Evolutionary conservation across 2,888 invertebrate species (phyloP), one percentile per base, ranked within the genome.

Genomic region (Drosophila neonasuta): DNA sequence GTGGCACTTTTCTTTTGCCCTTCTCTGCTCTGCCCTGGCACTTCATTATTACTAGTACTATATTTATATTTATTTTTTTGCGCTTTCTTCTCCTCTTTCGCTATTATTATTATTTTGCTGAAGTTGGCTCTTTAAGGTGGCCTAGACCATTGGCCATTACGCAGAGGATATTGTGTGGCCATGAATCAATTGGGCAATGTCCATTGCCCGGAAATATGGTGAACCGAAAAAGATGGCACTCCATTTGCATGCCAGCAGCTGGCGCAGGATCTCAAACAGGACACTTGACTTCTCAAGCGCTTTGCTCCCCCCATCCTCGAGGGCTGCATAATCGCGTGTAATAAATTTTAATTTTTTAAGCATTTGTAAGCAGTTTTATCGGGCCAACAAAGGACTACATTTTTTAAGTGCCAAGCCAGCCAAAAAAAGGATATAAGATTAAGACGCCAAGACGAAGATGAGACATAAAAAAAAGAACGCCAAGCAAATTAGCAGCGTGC

Each of bases 261-360:
- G 41, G 9, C 20, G 20, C 20, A 20, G 20, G 20, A 20, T 20
- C 20, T 20, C 0, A 0, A 36, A 20, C 10, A 24, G 29, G 10
- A 34, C 10, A 34, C 56, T 54, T 59, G 54, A 32, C 48, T 46
- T 42, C 42, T 36, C 51, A 10, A 51, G 54, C 48, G 42, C 34
- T 46, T 42, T 44, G 8, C n/a, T 13, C 7, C 32, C 32, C 3
- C 32, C 32, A 8, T 3, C 32, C 3, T 32, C 36, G 13, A 20
- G 44, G 49, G 44, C 51, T 50, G 39, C 81, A 54, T 87, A 87
- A 87, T 88, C 88, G 79, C 75, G 46, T 88, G 87, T 88, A 87
- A 87, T 88, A 88, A 88, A 88, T 88, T 88, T 86, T 79, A 86
- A 86, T 79, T 86, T 88, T 86, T 83, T 82, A 86, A 88, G 79